Conservation (phyloP, 2,888 invertebrate genomes). For the Meganola albula region DNA sequence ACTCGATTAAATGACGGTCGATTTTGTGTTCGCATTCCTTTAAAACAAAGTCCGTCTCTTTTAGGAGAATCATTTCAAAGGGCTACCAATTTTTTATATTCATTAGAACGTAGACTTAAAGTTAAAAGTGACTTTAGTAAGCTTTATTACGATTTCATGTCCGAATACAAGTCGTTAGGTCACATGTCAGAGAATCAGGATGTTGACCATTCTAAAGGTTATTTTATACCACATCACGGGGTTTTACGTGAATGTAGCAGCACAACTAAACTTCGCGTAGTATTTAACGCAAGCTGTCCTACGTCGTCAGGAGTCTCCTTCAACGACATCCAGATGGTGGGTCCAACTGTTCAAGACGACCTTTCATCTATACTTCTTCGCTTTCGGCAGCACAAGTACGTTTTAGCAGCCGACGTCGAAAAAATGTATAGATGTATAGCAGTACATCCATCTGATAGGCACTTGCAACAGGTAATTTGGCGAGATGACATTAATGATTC, state of each 20-base stretch:
- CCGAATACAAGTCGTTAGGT: constrained; percentile 16
- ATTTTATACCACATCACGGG: constrained; percentile 23
- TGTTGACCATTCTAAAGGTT: background rate
- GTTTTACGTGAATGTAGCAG: constrained; percentile 17
- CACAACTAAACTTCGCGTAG: constrained; percentile 16
- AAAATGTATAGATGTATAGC: constrained; percentile 21
- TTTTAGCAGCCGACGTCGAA: constrained; percentile 21
- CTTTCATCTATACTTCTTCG: constrained; percentile 23
- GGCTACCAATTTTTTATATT: constrained; percentile 19
- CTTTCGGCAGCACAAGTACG: constrained; percentile 18
- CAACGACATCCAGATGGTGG: constrained; percentile 21
- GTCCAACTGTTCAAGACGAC: constrained; percentile 22
- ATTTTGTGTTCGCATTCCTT: constrained; percentile 24
- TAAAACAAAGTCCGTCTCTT: constrained; percentile 14
- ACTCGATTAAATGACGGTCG: constrained; percentile 23
- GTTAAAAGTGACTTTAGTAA: constrained; percentile 6
- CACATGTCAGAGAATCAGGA: constrained; percentile 5
- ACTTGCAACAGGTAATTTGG: constrained; percentile 23
- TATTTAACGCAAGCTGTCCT: constrained; percentile 15
- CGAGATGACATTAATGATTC: constrained; percentile 14
- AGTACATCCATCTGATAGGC: constrained; percentile 16
- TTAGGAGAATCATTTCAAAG: constrained; percentile 22
- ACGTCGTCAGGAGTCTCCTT: constrained; percentile 13
- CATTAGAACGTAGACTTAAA: constrained; percentile 16
- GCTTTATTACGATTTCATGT: constrained; percentile 23